A percentile compares a stretch with the other conserved stretches of the same genome.
phyloP scores from a whole-genome alignment of 2,113 vertebrate genomes.

The Anguilla rostrata region DNA sequence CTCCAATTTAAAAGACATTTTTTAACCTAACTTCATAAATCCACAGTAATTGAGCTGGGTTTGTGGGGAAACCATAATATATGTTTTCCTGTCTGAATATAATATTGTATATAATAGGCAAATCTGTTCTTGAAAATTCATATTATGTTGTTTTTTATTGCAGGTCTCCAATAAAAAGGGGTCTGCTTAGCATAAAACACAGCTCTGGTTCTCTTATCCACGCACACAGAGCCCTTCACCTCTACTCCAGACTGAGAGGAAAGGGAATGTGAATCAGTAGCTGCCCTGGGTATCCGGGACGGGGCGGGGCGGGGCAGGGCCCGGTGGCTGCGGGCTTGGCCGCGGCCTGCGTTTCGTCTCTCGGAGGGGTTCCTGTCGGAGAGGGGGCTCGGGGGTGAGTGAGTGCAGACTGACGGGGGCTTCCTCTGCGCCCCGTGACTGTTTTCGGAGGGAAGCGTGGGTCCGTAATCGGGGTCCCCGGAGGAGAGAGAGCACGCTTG shows the following conservation, averaged over 20 bases:
- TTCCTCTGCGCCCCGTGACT: slow-evolving; percentile 71
- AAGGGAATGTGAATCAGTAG: slow-evolving; percentile 49
- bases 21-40: neutral
- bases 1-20: neutral
- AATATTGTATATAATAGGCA: neutral
- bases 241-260: neutral
- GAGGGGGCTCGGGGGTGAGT: slow-evolving; percentile 90
- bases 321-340: slow-evolving; percentile 35
- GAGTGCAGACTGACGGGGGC: slow-evolving; percentile 74
- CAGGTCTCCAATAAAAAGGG: neutral
- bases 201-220: neutral
- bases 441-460: slow-evolving; percentile 86
- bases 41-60: neutral
- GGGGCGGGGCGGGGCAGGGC: slow-evolving; percentile 43
- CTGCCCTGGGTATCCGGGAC: slow-evolving; percentile 56
- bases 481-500: slow-evolving; percentile 70
- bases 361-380: slow-evolving; percentile 78
- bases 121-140: neutral
- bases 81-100: neutral
- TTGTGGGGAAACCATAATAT: neutral
- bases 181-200: neutral
- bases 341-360: slow-evolving; percentile 65
- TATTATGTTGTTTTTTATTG: neutral
- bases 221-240: neutral
- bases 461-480: slow-evolving; percentile 83